These are phyloP conservation scores for Brachionus angularis DNA, from an alignment of 1,140 invertebrate species.

Conservation along the genomic window DNA sequence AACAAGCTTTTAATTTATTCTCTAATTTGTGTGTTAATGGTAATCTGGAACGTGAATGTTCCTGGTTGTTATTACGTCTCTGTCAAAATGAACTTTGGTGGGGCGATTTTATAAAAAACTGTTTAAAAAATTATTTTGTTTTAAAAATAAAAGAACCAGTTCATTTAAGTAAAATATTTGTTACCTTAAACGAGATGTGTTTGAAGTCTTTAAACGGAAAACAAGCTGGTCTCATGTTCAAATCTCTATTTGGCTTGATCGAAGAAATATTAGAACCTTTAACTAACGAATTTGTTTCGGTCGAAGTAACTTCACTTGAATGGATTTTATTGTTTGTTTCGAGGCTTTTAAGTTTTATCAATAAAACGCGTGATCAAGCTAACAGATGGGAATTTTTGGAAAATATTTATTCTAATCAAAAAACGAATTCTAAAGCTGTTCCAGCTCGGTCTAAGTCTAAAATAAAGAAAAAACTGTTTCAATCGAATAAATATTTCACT, in stretches of 20 bases:
- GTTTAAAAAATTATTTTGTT: constrained; percentile 71
- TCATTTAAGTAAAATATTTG: constrained; percentile 42
- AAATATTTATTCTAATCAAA: not conserved
- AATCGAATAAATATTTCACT: constrained; percentile 32
- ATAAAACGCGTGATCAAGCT: not conserved
- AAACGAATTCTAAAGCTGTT: not conserved
- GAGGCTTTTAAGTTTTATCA: not conserved
- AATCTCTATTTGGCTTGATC: constrained; percentile 17
- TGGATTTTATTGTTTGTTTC: constrained; percentile 29
- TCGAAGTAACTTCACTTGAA: constrained; percentile 37
- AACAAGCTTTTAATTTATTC: constrained; percentile 64
- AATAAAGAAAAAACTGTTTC: constrained; percentile 24
- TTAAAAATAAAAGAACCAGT: constrained; percentile 72
- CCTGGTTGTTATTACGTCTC: constrained; percentile 72
- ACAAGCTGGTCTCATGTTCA: not conserved
- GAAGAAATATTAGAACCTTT: not conserved
- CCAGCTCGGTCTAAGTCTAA: constrained; percentile 2
- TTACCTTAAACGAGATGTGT: constrained; percentile 34
- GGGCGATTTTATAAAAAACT: constrained; percentile 78
- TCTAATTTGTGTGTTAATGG: constrained; percentile 66
- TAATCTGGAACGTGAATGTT: constrained; percentile 65
- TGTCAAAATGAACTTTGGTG: constrained; percentile 77
- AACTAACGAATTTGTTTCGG: not conserved
- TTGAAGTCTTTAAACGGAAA: constrained; percentile 3
- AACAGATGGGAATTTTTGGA: constrained; percentile 40